A percentile compares a stretch with the other conserved stretches of the same genome.
These are phyloP conservation scores for Agrypnia vestita DNA, from an alignment of 1,140 invertebrate genomes.

Conservation along the genomic window DNA sequence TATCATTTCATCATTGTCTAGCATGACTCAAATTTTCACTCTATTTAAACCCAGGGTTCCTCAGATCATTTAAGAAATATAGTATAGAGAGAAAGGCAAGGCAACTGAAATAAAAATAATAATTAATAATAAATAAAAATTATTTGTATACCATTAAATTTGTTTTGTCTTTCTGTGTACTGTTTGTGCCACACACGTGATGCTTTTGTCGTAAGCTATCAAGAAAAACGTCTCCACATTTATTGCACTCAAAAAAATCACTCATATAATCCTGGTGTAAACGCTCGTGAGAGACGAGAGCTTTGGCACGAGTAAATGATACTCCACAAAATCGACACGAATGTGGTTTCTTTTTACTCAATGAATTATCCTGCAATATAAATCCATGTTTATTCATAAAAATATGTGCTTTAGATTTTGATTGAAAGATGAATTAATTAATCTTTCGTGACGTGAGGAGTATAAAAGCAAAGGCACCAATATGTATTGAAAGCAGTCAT, in stretches of 20 bases:
- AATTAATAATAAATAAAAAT: constrained; percentile 1
- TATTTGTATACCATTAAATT: constrained; percentile 9
- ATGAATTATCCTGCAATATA: constrained; percentile 34
- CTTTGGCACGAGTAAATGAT: constrained; percentile 63
- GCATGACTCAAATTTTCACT: no score
- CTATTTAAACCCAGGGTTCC: no score
- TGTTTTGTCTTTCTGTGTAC: not conserved
- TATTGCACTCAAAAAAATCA: constrained; percentile 62
- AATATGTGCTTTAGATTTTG: no score
- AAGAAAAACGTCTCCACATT: constrained; percentile 62
- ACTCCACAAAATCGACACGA: constrained; percentile 66
- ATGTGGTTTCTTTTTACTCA: constrained; percentile 57
- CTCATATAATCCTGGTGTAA: constrained; percentile 45
- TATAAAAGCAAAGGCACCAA: no score
- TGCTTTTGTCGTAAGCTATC: constrained; percentile 67
- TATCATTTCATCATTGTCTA: no score
- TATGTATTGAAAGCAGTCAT: no score
- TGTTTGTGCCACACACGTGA: constrained; percentile 61
- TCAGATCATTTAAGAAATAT: no score
- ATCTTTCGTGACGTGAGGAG: no score
- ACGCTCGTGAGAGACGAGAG: constrained; percentile 63
- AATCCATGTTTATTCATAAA: no score
- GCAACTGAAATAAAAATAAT: not conserved
- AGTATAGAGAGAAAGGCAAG: no score
- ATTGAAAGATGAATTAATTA: no score